Percentiles rank a stretch among this genome's conserved stretches.
Conservation (phyloP, 1,140 invertebrate genomes). For the Periplaneta americana region DNA sequence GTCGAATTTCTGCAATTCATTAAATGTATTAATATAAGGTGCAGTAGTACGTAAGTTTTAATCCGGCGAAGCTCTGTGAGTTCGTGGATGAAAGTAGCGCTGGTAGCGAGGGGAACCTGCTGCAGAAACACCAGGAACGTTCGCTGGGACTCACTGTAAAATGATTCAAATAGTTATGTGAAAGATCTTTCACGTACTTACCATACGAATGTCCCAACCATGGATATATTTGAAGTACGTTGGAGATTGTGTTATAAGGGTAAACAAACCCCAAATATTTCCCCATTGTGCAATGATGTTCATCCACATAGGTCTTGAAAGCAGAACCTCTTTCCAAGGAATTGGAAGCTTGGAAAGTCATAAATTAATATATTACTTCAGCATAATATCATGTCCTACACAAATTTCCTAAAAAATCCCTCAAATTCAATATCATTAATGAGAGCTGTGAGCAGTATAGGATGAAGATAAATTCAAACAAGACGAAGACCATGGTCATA, state of each 20-base stretch:
- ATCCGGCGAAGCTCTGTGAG: background rate
- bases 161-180: background rate
- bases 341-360: slow-evolving; percentile 44
- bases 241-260: slow-evolving; percentile 76
- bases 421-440: too few species aligned
- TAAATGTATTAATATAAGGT: background rate
- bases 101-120: too few species aligned
- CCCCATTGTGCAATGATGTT: slow-evolving; percentile 72
- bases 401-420: too few species aligned
- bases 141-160: too few species aligned
- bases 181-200: slow-evolving; percentile 36
- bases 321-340: slow-evolving; percentile 72
- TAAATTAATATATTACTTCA: background rate
- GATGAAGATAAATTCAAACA: too few species aligned
- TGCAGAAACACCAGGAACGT: too few species aligned
- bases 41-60: background rate
- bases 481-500: too few species aligned
- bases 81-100: too few species aligned
- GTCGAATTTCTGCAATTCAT: background rate
- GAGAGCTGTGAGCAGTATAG: too few species aligned
- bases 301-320: slow-evolving; percentile 71
- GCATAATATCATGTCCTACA: background rate
- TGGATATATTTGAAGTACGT: slow-evolving; percentile 81
- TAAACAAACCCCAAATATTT: slow-evolving; percentile 80
- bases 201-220: slow-evolving; percentile 71